Evolutionary conservation across 2,113 vertebrate genomes (phyloP), one percentile per base, ranked within the genome.

Genomic region (Sminthopsis crassicaudata): DNA sequence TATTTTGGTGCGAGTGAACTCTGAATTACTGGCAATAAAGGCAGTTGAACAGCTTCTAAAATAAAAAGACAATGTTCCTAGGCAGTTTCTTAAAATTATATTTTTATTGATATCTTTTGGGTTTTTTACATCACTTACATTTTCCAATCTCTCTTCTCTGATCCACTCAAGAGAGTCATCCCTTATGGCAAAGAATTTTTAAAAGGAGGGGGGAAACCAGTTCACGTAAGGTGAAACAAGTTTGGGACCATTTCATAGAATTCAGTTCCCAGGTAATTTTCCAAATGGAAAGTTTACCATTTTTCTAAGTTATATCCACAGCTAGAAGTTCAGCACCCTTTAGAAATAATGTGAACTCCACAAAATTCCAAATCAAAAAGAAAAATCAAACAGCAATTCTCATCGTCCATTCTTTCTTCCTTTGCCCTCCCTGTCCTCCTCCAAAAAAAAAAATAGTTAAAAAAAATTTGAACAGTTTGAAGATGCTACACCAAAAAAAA

Each of bases 291-390:
- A 89, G 22, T 23, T 8, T 46, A 60, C 10, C 50, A 94, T 93
- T 93, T 16, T 89, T 89, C 42, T 91, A 96, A 89, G 89, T 91
- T 94, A 60, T 25, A 1, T 92, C 84, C 48, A 92, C 36, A 92
- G 50, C 48, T n/a, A 91, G 1, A 60, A 23, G 76, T 6, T 57
- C 16, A 1, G 53, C 89, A 14, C 25, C 26, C 27, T 90, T 93
- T 95, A 93, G 46, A 94, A 93, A 57, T 30, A 92, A 84, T 36
- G 53, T 7, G 84, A 57, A 51, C 89, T 76, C 19, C n/a, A 84
- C 36, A 94, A 48, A 0, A 1, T 76, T 92, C 12, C 46, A 54
- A 9, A 26, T 88, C 46, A 92, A 89, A 93, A n/a, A n/a, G n/a
- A n/a, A n/a, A 54, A 9, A 26, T 88, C 46, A 92, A 89, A 93